phyloP scores from a whole-genome alignment of 2,888 invertebrate species.

The Xylota sylvarum region DNA sequence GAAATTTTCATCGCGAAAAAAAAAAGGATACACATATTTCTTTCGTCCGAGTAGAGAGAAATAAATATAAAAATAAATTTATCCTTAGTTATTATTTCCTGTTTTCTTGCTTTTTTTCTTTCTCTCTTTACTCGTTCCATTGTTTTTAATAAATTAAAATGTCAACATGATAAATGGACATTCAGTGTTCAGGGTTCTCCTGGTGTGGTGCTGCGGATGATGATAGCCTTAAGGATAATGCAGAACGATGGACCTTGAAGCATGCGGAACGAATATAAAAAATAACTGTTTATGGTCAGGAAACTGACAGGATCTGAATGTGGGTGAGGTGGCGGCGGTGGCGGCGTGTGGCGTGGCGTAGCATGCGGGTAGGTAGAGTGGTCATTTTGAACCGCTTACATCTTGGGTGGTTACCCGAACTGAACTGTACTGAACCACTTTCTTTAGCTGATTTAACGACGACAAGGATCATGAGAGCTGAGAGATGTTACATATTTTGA shows the following conservation, averaged over 20 bases:
- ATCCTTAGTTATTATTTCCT: constrained; percentile 69
- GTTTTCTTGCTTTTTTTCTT: constrained; percentile 33
- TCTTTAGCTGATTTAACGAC: constrained; percentile 62
- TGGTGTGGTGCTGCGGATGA: constrained; percentile 30
- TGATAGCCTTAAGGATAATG: constrained; percentile 65
- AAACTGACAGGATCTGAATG: constrained; percentile 58
- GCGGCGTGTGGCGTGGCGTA: too few species aligned
- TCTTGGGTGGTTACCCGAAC: constrained; percentile 1
- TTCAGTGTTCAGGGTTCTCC: constrained; percentile 65
- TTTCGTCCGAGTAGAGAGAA: constrained; percentile 1
- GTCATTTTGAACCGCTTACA: constrained; percentile 58
- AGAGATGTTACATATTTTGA: constrained; percentile 42
- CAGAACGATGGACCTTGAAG: constrained; percentile 70
- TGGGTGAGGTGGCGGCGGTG: neutral
- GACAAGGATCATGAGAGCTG: constrained; percentile 63
- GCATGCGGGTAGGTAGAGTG: constrained; percentile 17
- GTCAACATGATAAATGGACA: constrained; percentile 84
- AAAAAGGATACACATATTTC: constrained; percentile 33
- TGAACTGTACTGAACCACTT: constrained; percentile 34
- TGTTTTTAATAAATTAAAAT: constrained; percentile 84
- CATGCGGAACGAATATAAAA: constrained; percentile 39
- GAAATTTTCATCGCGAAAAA: constrained; percentile 18
- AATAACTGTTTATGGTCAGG: constrained; percentile 64
- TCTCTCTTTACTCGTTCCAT: constrained; percentile 61
- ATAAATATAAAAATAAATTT: constrained; percentile 66